These are phyloP conservation scores for Apodemia duryi DNA, from an alignment of 2,888 invertebrate genomes.

Conservation along the genomic window DNA sequence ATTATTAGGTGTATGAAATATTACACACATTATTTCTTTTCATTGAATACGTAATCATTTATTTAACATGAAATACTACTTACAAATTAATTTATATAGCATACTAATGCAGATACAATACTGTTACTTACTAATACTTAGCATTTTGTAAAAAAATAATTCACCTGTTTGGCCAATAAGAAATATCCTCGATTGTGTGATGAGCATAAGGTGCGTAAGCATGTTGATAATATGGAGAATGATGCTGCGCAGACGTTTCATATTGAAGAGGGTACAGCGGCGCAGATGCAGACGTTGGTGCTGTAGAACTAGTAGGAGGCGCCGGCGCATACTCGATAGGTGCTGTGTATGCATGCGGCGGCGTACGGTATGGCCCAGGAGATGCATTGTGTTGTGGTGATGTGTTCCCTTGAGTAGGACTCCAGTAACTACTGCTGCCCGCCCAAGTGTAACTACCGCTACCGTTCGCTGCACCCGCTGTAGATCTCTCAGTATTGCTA, in stretches of 20 bases:
- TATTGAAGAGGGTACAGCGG: constrained; percentile 68
- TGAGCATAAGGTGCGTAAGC: constrained; percentile 72
- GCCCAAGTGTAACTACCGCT: constrained; percentile 66
- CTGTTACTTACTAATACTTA: too few relatives aligned
- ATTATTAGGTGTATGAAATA: too few relatives aligned
- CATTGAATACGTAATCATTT: too few relatives aligned
- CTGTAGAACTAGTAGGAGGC: constrained; percentile 50
- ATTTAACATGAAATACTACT: too few relatives aligned
- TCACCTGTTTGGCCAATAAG: constrained; percentile 72
- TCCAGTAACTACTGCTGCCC: constrained; percentile 65
- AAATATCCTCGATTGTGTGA: constrained; percentile 71
- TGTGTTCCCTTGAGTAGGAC: constrained; percentile 55
- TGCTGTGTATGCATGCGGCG: constrained; percentile 67
- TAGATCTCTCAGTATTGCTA: constrained; percentile 56
- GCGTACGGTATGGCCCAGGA: constrained; percentile 66
- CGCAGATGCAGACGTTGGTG: constrained; percentile 54
- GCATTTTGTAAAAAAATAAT: background rate
- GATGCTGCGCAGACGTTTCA: constrained; percentile 62
- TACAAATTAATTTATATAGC: too few relatives aligned
- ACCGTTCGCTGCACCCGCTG: constrained; percentile 51
- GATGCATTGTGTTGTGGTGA: constrained; percentile 65
- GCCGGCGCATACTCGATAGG: constrained; percentile 63
- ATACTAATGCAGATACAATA: too few relatives aligned
- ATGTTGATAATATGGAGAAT: constrained; percentile 70
- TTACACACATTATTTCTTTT: too few relatives aligned